Conservation (phyloP, 1,140 invertebrate species). For the Camponotus floridanus region DNA sequence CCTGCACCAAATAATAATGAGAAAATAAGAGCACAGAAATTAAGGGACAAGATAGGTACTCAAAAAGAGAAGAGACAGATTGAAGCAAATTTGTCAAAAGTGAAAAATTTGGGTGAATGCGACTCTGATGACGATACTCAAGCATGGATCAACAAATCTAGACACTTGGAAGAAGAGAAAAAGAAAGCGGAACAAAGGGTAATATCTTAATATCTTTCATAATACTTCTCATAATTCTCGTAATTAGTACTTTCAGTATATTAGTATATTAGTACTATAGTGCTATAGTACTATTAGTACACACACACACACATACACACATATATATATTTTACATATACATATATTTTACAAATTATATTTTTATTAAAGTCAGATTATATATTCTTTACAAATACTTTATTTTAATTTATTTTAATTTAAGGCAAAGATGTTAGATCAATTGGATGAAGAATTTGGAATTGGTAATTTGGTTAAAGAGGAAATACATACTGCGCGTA, state of each 20-base stretch:
- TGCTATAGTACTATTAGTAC: neutral
- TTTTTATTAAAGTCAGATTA: neutral
- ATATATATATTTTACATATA: slow-evolving; percentile 38
- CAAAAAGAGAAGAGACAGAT: slow-evolving; percentile 93
- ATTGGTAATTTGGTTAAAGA: slow-evolving; percentile 93
- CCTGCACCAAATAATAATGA: slow-evolving; percentile 94
- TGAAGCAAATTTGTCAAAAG: slow-evolving; percentile 87
- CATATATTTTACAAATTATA: slow-evolving; percentile 7
- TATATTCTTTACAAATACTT: neutral
- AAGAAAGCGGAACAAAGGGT: slow-evolving; percentile 95
- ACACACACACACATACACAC: slow-evolving; percentile 38
- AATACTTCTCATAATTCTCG: slow-evolving; percentile 14
- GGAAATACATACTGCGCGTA: slow-evolving; percentile 89
- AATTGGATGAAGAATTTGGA: slow-evolving; percentile 98
- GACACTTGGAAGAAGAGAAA: slow-evolving; percentile 93
- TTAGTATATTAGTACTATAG: no score
- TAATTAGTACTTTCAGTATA: neutral
- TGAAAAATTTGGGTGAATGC: slow-evolving; percentile 91
- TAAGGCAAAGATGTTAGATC: slow-evolving; percentile 96
- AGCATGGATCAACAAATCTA: slow-evolving; percentile 94
- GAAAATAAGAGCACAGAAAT: slow-evolving; percentile 92
- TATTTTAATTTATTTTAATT: slow-evolving; percentile 47
- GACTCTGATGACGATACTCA: slow-evolving; percentile 91
- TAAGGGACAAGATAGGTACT: slow-evolving; percentile 92
- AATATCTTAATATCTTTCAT: slow-evolving; percentile 67